Conservation (phyloP, 2,113 vertebrate species). For the Progne subis region DNA sequence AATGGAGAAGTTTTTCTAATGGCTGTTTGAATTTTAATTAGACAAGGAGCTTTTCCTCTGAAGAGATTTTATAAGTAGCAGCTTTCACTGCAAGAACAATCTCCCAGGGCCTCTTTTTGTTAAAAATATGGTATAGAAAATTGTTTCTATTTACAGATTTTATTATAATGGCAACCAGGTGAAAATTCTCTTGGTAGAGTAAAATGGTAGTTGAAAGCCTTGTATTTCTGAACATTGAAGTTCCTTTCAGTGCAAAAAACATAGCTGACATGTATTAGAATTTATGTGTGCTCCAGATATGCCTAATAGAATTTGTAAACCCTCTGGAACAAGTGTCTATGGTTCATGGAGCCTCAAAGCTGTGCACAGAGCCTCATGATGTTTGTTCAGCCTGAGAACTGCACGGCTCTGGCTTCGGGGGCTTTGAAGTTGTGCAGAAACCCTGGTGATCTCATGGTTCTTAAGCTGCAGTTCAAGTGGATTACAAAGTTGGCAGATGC, state of each 20-base stretch:
- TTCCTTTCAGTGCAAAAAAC: background rate
- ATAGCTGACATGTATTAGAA: background rate
- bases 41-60: background rate
- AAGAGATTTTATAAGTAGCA: background rate
- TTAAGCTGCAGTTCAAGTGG: background rate
- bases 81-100: background rate
- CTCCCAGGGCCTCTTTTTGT: background rate
- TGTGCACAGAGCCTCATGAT: background rate
- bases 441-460: background rate
- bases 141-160: background rate
- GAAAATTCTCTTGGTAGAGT: background rate
- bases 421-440: constrained; percentile 38
- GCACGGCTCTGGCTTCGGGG: background rate
- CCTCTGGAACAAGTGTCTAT: background rate
- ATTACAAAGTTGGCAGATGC: background rate
- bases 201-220: background rate
- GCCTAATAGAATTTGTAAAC: constrained; percentile 14
- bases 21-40: background rate
- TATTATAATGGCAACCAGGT: background rate
- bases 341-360: constrained; percentile 32
- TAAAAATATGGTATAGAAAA: background rate
- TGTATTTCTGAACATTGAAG: background rate
- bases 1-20: background rate
- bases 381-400: background rate
- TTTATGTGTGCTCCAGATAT: background rate